phyloP scores from a whole-genome alignment of 2,888 invertebrate species.

The Clostera curtula region DNA sequence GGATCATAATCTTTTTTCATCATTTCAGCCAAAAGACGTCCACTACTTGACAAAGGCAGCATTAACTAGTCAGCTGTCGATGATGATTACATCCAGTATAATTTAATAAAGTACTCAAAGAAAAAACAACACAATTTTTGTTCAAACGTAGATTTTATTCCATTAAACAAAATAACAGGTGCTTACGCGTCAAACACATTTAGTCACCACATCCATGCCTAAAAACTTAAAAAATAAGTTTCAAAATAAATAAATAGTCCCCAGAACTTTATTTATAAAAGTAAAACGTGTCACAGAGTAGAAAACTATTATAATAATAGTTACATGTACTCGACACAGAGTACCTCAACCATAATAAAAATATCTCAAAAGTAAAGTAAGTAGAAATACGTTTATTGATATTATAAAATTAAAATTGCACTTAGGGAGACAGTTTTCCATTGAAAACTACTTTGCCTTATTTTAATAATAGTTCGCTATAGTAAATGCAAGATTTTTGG shows the following conservation, averaged over 20 bases:
- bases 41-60: too few species aligned
- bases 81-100: too few species aligned
- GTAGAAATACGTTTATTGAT: conserved; percentile 23
- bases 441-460: conserved; percentile 44
- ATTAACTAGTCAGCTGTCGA: too few species aligned
- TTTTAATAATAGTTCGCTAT: conserved; percentile 41
- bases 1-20: too few species aligned
- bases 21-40: too few species aligned
- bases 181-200: conserved; percentile 42
- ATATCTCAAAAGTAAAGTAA: conserved; percentile 24
- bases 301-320: conserved; percentile 12
- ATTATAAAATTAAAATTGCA: conserved; percentile 56
- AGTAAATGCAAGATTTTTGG: conserved; percentile 71
- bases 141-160: conserved; percentile 68
- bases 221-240: conserved; percentile 28
- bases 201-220: conserved; percentile 38
- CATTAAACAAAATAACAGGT: conserved; percentile 67
- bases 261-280: conserved; percentile 34
- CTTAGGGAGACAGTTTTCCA: conserved; percentile 48
- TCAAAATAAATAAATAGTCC: conserved; percentile 27
- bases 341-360: conserved; percentile 46
- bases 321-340: conserved; percentile 24
- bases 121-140: conserved; percentile 18
- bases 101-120: conserved; percentile 15
- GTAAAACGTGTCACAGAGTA: conserved; percentile 14